A percentile compares a stretch with the other conserved stretches of the same genome.
Evolutionary conservation across 1,140 invertebrate genomes (phyloP).

Genomic region (Lucilia cuprina): DNA sequence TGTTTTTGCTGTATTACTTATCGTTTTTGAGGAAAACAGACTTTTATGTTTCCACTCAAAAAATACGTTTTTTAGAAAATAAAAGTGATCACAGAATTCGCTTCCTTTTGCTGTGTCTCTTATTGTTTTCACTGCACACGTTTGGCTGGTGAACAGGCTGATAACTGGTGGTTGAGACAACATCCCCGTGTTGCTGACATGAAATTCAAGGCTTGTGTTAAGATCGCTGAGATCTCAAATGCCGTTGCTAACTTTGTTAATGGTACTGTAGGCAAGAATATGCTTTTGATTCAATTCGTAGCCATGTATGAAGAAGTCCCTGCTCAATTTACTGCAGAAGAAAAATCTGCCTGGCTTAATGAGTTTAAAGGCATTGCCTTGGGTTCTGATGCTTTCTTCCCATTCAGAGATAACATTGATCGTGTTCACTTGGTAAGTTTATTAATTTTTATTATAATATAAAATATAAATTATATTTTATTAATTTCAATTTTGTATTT

Average conservation of each 20-base stretch:
- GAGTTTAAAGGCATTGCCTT: conserved; percentile 86
- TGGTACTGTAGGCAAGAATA: conserved; percentile 81
- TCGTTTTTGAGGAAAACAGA: too few relatives aligned
- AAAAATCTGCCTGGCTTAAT: conserved; percentile 81
- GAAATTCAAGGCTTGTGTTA: conserved; percentile 89
- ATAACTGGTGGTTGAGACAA: conserved; percentile 97
- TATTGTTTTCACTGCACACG: conserved; percentile 98
- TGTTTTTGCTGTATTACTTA: too few relatives aligned
- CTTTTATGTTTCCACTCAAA: too few relatives aligned
- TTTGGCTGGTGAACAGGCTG: conserved; percentile 96
- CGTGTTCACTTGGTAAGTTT: conserved; percentile 81
- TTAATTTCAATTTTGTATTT: conserved; percentile 37
- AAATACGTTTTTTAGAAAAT: too few relatives aligned
- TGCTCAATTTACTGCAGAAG: conserved; percentile 71
- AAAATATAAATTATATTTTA: neutral
- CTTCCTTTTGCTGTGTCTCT: too few relatives aligned
- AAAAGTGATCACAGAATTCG: too few relatives aligned
- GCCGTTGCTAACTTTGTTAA: conserved; percentile 95
- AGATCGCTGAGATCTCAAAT: conserved; percentile 93
- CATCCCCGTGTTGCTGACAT: conserved; percentile 87
- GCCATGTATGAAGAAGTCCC: conserved; percentile 77
- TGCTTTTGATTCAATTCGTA: conserved; percentile 59
- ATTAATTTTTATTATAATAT: neutral
- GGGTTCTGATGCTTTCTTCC: conserved; percentile 99
- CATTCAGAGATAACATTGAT: conserved; percentile 97